Evolutionary conservation across 1,140 invertebrate species (phyloP), one percentile per base, ranked within the genome.

Genomic region (Uloborus diversus): DNA sequence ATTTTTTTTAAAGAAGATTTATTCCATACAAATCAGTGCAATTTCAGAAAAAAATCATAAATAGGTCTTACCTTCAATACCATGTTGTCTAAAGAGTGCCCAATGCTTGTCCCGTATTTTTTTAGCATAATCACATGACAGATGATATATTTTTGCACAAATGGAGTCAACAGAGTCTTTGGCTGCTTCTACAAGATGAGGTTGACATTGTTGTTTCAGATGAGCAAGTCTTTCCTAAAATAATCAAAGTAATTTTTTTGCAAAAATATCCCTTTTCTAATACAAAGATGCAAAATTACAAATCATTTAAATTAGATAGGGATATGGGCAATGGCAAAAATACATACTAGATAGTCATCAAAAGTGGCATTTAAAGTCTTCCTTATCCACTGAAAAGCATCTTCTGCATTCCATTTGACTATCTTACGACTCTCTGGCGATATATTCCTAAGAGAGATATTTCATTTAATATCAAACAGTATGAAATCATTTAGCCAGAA

Each of bases 401-500:
- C 96, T 85, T 98, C 96, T 0, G 95, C 96, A 89, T 98, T 97
- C 96, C 96, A 99, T 86, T 98, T 98, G 0, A 99, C 96, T 5
- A 98, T 93, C 88, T 98, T 99, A 79, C 97, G 89, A 85, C 95
- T 96, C 85, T 98, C 96, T 0, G 95, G 91, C n/a, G 94, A 93
- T 0, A 94, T 93, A 86, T 94, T 94, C 82, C 94, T 91, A 64
- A 9, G 80, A 81, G 49, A 83, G 49, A n/a, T n/a, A n/a, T n/a
- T n/a, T n/a, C n/a, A n/a, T n/a, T n/a, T n/a, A n/a, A n/a, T n/a
- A n/a, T n/a, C n/a, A n/a, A n/a, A n/a, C n/a, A n/a, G n/a, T n/a
- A n/a, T n/a, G n/a, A n/a, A n/a, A n/a, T n/a, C n/a, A n/a, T n/a
- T n/a, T n/a, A n/a, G n/a, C n/a, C n/a, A n/a, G n/a, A n/a, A n/a